Evolutionary conservation across 2,797 vertebrate species (phyloP), one percentile per base, ranked within the genome.

Genomic region (Hipposideros larvatus): DNA sequence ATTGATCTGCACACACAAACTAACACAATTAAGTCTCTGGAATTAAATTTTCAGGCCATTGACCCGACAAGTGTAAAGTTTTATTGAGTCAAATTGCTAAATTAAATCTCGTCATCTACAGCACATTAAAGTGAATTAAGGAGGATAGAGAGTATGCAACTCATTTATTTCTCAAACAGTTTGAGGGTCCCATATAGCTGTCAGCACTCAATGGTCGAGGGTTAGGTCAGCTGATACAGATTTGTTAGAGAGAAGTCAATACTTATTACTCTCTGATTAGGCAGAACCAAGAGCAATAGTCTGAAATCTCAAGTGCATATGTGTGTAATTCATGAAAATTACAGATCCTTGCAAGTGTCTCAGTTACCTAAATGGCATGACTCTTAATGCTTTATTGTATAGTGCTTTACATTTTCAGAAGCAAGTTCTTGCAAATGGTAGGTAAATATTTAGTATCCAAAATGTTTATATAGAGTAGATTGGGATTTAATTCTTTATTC

Each of bases 31-130:
- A 99, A 99, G 98, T 98, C 98, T 98, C 99, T 98, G 98, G 98
- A 99, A 99, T 99, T 99, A 99, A 99, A 99, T 99, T 99, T 98
- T 98, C 98, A 98, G 98, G 98, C 99, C 98, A 98, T 98, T 99
- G 99, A 99, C 99, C 99, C 98, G 98, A 98, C 98, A 98, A 99
- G 98, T 99, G 99, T 99, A 98, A 98, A 98, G 98, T 98, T 98
- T 99, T 99, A 99, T 99, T 99, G 99, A 99, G 99, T 99, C 99
- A 98, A 98, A 99, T 99, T 98, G 99, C 99, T 99, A 99, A 98
- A 99, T 99, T 99, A 99, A 99, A 98, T 98, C 98, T 98, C 92
- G 96, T 98, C 98, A 98, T 99, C 98, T 98, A 98, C 98, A 98
- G 98, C 98, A 98, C 98, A 98, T 98, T 98, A 98, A 98, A 98